Conservation (phyloP, 2,888 invertebrate species). For the Xanthia icteritia region DNA sequence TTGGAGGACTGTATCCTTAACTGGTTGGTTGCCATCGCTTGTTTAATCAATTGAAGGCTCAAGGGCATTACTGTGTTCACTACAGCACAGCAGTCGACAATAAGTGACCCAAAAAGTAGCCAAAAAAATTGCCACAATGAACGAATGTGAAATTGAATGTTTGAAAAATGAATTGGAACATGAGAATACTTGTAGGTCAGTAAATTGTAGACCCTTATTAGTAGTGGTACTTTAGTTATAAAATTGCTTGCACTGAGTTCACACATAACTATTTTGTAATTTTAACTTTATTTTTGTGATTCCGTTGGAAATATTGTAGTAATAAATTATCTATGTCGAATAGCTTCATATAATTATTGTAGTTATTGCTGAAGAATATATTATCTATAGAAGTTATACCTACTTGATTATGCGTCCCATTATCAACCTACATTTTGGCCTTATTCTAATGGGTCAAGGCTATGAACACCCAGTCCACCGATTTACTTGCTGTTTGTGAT, state of each 20-base stretch:
- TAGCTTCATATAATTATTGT: neutral
- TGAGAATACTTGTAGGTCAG: conserved; percentile 87
- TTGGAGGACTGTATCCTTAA: conserved; percentile 43
- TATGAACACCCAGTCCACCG: conserved; percentile 2
- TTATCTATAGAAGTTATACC: neutral
- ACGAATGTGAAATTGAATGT: conserved; percentile 86
- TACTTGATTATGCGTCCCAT: conserved; percentile 29
- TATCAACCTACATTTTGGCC: conserved; percentile 34
- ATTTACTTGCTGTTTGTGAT: conserved; percentile 19
- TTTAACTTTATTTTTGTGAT: neutral
- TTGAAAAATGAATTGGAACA: conserved; percentile 87
- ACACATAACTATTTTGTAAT: neutral
- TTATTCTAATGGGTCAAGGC: conserved; percentile 52
- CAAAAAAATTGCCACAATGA: conserved; percentile 72
- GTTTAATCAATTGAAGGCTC: conserved; percentile 71
- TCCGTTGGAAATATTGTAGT: neutral
- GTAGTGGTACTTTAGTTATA: neutral
- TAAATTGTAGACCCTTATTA: conserved; percentile 27
- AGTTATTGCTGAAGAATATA: conserved; percentile 11
- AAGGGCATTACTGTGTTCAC: conserved; percentile 53
- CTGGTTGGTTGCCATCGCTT: conserved; percentile 64
- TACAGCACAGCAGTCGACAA: conserved; percentile 44
- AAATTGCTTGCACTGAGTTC: neutral
- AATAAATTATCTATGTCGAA: neutral
- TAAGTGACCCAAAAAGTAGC: conserved; percentile 45